Evolutionary conservation across 2,113 vertebrate species (phyloP).

Genomic region (Indicator maculatus): DNA sequence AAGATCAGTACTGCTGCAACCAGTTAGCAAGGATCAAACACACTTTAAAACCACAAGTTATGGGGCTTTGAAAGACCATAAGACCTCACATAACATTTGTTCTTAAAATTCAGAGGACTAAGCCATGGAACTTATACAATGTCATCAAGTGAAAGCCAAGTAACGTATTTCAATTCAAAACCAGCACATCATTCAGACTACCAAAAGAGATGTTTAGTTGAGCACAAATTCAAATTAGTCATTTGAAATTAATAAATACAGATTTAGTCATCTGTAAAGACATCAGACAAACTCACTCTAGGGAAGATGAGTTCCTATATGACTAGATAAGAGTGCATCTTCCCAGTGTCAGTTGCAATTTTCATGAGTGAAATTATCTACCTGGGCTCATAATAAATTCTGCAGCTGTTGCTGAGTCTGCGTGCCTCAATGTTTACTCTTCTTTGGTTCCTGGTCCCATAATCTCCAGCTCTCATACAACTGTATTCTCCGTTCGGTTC

Average conservation of each 20-base stretch:
- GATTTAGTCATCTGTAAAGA: background rate
- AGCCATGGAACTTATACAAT: background rate
- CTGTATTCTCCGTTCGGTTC: background rate
- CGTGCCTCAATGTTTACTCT: background rate
- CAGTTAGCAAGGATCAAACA: background rate
- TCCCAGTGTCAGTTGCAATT: background rate
- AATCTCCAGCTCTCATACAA: background rate
- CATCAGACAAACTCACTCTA: background rate
- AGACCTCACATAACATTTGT: background rate
- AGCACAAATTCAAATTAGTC: background rate
- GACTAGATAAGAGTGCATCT: background rate
- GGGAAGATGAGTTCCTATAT: background rate
- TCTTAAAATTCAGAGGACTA: background rate
- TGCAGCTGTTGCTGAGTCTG: background rate
- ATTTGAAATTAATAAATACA: background rate
- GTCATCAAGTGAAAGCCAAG: background rate
- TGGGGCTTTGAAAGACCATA: background rate
- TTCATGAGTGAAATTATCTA: background rate
- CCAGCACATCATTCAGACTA: background rate
- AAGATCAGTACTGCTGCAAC: background rate
- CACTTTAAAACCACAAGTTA: background rate
- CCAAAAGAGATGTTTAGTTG: background rate
- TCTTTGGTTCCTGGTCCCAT: background rate
- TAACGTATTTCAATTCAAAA: background rate
- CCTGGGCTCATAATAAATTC: background rate